A percentile compares a stretch with the other conserved stretches of the same genome.
These are phyloP conservation scores for Plutella xylostella DNA, from an alignment of 2,888 invertebrate genomes.

Conservation along the genomic window DNA sequence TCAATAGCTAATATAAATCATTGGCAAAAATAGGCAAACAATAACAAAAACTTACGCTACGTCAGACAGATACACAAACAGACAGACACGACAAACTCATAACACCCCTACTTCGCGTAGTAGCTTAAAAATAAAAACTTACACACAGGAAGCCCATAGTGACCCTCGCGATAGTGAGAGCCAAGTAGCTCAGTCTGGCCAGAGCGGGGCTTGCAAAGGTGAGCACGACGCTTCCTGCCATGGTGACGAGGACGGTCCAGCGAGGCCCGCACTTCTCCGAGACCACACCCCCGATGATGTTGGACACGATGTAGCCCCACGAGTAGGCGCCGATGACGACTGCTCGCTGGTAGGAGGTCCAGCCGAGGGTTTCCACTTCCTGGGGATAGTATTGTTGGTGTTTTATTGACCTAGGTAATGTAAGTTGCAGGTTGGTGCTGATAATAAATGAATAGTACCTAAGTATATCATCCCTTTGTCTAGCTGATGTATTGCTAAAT, in stretches of 20 bases:
- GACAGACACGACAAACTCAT: no score
- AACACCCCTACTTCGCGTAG: no score
- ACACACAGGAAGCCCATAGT: neutral
- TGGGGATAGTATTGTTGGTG: no score
- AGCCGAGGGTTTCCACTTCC: neutral
- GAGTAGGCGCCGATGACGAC: neutral
- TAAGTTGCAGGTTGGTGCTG: no score
- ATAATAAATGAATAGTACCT: no score
- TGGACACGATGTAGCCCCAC: slow-evolving; percentile 48
- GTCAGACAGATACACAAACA: no score
- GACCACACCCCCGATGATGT: slow-evolving; percentile 39
- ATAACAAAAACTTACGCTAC: no score
- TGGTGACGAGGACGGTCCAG: neutral
- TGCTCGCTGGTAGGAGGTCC: neutral
- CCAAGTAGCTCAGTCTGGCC: neutral
- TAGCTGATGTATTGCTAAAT: no score
- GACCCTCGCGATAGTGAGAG: neutral
- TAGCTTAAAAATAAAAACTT: neutral
- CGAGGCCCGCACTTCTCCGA: neutral
- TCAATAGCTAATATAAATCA: no score
- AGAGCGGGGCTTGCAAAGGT: neutral
- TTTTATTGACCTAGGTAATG: no score
- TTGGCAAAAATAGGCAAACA: no score
- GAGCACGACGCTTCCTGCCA: neutral
- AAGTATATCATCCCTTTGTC: no score